These are phyloP conservation scores for Mixornis gularis DNA, from an alignment of 2,113 vertebrate genomes.

Conservation along the genomic window DNA sequence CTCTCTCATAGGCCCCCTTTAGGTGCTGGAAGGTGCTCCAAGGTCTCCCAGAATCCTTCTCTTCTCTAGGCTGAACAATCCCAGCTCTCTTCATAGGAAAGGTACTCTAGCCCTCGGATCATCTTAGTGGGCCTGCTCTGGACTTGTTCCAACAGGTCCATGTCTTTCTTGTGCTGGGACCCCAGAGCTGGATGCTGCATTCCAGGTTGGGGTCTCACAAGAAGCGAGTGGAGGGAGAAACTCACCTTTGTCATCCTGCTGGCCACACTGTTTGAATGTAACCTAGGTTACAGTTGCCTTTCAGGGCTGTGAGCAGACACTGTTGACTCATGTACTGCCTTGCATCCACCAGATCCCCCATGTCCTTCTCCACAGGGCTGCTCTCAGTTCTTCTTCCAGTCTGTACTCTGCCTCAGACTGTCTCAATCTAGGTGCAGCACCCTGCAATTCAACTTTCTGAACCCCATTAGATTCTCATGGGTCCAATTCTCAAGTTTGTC, in stretches of 20 bases:
- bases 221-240: background rate
- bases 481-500: background rate
- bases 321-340: background rate
- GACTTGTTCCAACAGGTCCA: background rate
- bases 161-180: background rate
- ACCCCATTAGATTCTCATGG: background rate
- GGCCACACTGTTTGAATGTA: background rate
- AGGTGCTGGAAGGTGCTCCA: background rate
- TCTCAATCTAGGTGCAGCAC: background rate
- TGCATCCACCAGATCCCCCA: background rate
- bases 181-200: background rate
- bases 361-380: background rate
- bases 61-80: background rate
- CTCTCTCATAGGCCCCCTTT: too few relatives aligned
- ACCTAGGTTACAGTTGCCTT: background rate
- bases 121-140: background rate
- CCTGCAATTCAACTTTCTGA: background rate
- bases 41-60: background rate
- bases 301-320: background rate
- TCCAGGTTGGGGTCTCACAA: background rate
- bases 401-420: background rate
- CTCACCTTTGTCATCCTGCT: background rate
- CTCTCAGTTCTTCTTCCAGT: background rate
- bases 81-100: background rate
- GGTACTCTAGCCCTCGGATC: background rate